These are phyloP conservation scores for Branchipolynoe longqiensis DNA, from an alignment of 2,888 invertebrate species.

Conservation along the genomic window DNA sequence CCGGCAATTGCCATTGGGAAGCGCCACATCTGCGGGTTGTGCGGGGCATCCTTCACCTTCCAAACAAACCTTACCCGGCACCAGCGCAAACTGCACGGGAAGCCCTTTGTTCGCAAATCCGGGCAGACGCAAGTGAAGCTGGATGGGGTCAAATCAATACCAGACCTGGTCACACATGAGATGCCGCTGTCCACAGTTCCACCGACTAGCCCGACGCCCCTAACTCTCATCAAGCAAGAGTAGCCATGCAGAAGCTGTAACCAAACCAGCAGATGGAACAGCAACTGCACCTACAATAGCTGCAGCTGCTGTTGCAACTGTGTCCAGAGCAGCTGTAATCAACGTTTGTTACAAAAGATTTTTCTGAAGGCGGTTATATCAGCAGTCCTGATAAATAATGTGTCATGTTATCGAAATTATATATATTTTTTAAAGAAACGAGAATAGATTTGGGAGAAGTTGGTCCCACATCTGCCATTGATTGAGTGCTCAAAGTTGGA, in stretches of 20 bases:
- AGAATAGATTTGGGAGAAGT: too few relatives aligned
- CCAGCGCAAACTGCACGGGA: conserved; percentile 63
- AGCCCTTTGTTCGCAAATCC: conserved; percentile 52
- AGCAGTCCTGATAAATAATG: too few relatives aligned
- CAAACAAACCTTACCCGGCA: conserved; percentile 67
- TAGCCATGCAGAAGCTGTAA: too few relatives aligned
- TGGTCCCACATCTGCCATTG: conserved; percentile 7
- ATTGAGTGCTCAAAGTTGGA: background rate
- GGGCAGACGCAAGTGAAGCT: background rate
- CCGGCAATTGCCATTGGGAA: conserved; percentile 57
- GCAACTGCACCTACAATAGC: background rate
- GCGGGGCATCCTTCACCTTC: conserved; percentile 66
- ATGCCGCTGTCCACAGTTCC: conserved; percentile 23
- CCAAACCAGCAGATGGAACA: too few relatives aligned
- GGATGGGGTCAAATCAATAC: too few relatives aligned
- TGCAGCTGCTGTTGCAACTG: background rate
- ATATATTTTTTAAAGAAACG: too few relatives aligned
- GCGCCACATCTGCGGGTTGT: conserved; percentile 64
- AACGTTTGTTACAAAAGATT: too few relatives aligned
- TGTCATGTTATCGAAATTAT: too few relatives aligned
- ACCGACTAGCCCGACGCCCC: background rate
- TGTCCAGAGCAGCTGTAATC: background rate
- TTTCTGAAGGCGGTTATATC: too few relatives aligned
- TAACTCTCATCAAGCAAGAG: conserved; percentile 17
- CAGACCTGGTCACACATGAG: background rate